These are phyloP conservation scores for Indri indri DNA, from an alignment of 2,113 vertebrate species.

Conservation along the genomic window DNA sequence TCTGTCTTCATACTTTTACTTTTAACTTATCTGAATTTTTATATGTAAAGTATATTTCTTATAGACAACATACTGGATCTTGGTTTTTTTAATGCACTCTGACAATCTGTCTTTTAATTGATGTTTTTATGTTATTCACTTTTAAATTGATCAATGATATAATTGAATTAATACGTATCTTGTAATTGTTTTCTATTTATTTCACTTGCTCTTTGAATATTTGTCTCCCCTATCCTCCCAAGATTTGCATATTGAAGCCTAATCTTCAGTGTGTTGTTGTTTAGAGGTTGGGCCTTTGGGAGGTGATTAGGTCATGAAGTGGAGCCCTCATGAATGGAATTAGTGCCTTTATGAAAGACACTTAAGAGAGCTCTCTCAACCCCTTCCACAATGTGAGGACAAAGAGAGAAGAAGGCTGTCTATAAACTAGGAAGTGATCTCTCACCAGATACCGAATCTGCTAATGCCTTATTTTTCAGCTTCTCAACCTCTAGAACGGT, in stretches of 20 bases:
- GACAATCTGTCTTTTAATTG: not conserved
- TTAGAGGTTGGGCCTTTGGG: not conserved
- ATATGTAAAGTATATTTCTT: not conserved
- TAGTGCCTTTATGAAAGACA: not conserved
- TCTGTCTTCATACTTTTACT: not conserved
- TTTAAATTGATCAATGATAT: not conserved
- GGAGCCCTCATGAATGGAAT: not conserved
- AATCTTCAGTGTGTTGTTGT: not conserved
- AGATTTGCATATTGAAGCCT: not conserved
- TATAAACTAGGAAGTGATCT: not conserved
- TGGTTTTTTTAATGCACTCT: not conserved
- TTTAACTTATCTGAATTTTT: not conserved
- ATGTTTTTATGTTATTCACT: not conserved
- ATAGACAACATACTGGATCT: not conserved
- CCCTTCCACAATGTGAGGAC: not conserved
- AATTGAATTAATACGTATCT: not conserved
- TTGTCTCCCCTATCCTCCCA: not conserved
- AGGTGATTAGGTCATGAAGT: not conserved
- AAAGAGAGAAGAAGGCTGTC: no score
- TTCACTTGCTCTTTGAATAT: not conserved
- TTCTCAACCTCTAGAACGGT: not conserved
- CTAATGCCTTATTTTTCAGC: not conserved
- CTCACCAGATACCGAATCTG: not conserved
- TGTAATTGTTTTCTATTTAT: not conserved
- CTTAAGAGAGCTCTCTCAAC: rapidly evolving